These are phyloP conservation scores for Salmo trutta DNA, from an alignment of 2,797 vertebrate species.

Conservation along the genomic window DNA sequence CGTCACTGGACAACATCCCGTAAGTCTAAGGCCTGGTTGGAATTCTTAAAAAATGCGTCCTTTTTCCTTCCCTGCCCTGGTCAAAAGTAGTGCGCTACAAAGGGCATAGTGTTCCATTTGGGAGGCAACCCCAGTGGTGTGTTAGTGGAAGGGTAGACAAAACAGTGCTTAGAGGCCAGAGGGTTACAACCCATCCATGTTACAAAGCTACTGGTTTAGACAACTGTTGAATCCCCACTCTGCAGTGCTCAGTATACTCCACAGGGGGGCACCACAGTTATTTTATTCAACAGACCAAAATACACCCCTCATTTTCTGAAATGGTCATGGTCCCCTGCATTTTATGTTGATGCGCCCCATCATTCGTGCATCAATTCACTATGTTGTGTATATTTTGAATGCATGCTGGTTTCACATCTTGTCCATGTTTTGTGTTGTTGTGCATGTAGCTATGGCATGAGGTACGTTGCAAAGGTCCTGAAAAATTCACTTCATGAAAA, in stretches of 20 bases:
- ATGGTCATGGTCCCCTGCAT: neutral
- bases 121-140: neutral
- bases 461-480: conserved; percentile 96
- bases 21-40: conserved; percentile 73
- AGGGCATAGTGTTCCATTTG: too few species aligned
- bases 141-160: neutral
- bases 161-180: too few species aligned
- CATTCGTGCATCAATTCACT: neutral
- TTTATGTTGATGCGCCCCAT: neutral
- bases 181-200: neutral
- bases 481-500: conserved; percentile 96
- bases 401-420: conserved; percentile 38
- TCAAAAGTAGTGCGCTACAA: too few species aligned
- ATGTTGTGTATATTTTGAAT: neutral
- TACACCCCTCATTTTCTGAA: neutral
- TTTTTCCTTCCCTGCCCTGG: neutral
- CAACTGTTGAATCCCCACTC: neutral
- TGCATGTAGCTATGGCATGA: conserved; percentile 93
- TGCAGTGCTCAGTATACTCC: conserved; percentile 17
- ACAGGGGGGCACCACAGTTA: conserved; percentile 57
- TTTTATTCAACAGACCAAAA: conserved; percentile 12
- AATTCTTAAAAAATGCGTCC: neutral
- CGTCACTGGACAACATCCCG: conserved; percentile 92
- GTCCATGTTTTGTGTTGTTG: conserved; percentile 42
- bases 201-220: neutral